Conservation (phyloP, 2,888 invertebrate species). For the Pelosia muscerda region DNA sequence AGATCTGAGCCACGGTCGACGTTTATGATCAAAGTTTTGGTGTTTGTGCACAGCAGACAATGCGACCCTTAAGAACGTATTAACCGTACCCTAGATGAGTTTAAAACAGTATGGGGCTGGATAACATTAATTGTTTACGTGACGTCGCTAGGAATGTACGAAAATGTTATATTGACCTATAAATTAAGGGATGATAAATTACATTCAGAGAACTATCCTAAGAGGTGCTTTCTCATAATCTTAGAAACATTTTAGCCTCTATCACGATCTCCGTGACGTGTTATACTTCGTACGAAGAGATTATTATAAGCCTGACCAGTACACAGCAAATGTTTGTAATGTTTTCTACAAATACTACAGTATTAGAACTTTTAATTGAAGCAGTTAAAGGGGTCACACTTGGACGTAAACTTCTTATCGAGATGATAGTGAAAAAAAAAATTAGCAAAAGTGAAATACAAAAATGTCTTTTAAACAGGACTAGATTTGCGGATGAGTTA, state of each 20-base stretch:
- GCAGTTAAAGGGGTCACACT: too few species aligned
- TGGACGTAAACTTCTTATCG: too few species aligned
- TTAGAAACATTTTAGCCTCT: background rate
- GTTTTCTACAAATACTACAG: background rate
- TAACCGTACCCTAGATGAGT: slow-evolving; percentile 50
- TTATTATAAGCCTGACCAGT: too few species aligned
- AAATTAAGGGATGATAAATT: slow-evolving; percentile 32
- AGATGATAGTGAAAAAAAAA: too few species aligned
- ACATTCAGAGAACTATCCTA: slow-evolving; percentile 2
- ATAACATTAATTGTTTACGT: slow-evolving; percentile 72
- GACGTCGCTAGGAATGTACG: slow-evolving; percentile 48
- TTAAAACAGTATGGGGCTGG: slow-evolving; percentile 63
- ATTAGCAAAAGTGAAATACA: too few species aligned
- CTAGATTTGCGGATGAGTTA: too few species aligned
- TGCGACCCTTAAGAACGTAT: slow-evolving; percentile 62
- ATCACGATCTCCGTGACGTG: background rate
- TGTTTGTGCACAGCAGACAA: slow-evolving; percentile 67
- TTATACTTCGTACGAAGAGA: background rate
- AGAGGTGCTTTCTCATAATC: background rate
- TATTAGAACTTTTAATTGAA: too few species aligned
- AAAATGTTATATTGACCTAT: slow-evolving; percentile 38
- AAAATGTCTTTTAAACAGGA: too few species aligned
- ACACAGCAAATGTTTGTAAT: background rate
- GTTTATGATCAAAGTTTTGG: slow-evolving; percentile 72
- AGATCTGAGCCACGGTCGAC: slow-evolving; percentile 59